phyloP scores from a whole-genome alignment of 2,113 vertebrate species.

The Etia nguti region DNA sequence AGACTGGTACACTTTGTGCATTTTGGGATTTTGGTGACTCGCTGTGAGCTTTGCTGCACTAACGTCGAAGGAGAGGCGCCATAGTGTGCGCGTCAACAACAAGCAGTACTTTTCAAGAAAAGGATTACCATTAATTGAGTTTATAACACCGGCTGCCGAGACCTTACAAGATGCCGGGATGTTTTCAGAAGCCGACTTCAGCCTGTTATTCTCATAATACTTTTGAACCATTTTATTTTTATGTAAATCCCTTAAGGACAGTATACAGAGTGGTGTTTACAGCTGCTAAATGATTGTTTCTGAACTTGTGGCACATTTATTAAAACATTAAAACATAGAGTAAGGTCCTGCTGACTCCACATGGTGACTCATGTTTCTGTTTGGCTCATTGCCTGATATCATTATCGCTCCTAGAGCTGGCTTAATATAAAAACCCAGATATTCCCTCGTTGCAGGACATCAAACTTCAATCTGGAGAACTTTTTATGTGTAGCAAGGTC shows the following conservation, averaged over 20 bases:
- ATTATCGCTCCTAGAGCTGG: neutral
- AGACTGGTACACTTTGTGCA: neutral
- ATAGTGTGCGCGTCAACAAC: neutral
- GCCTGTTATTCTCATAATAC: neutral
- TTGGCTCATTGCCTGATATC: neutral
- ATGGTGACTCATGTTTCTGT: neutral
- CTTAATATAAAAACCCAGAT: neutral
- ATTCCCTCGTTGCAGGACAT: constrained; percentile 8
- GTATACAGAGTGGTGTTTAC: neutral
- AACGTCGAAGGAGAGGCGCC: neutral
- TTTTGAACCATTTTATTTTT: neutral
- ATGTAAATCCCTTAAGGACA: neutral
- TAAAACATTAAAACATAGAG: neutral
- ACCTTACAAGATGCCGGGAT: neutral
- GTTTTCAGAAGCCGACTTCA: neutral
- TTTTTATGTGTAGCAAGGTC: neutral
- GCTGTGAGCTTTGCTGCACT: neutral
- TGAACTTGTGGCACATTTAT: neutral
- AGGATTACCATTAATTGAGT: constrained; percentile 1
- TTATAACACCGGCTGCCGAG: neutral
- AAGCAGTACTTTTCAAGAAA: neutral
- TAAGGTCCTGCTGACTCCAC: neutral
- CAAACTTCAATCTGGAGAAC: neutral
- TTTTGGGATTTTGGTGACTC: neutral
- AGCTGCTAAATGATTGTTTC: neutral